Evolutionary conservation across 2,113 vertebrate genomes (phyloP).

Genomic region (Agapornis roseicollis): DNA sequence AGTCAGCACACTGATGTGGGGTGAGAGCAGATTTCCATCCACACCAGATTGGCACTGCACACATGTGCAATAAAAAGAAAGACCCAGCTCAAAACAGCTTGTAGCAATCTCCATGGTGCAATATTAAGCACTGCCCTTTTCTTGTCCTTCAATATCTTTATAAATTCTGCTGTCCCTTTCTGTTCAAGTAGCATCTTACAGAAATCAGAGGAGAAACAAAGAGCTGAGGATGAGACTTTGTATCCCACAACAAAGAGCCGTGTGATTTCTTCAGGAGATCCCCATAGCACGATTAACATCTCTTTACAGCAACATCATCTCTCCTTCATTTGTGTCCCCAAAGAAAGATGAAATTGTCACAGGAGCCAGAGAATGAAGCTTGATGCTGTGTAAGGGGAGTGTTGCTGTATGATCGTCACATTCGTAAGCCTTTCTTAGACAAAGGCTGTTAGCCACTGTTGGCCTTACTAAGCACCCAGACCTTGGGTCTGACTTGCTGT

Average conservation of each 20-base stretch:
- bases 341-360: conserved; percentile 48
- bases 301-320: conserved; percentile 52
- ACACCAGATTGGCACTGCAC: neutral
- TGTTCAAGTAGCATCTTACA: neutral
- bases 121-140: conserved; percentile 2
- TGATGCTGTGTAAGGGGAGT: too few species aligned
- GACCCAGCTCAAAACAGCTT: neutral
- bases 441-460: too few species aligned
- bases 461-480: too few species aligned
- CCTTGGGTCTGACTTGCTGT: too few species aligned
- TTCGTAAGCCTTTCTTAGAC: too few species aligned
- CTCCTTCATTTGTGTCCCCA: conserved; percentile 37
- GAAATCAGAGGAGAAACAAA: conserved; percentile 55
- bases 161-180: conserved; percentile 17
- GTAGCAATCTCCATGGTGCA: neutral
- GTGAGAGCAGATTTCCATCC: neutral
- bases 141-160: conserved; percentile 41
- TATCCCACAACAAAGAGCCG: conserved; percentile 2
- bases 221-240: neutral
- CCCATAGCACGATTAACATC: conserved; percentile 27
- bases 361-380: neutral
- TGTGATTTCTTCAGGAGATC: conserved; percentile 34
- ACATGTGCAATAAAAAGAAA: neutral
- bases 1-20: neutral
- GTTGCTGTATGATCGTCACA: too few species aligned